Percentiles rank a stretch among this genome's conserved stretches.
Evolutionary conservation across 1,140 invertebrate species (phyloP).

Genomic region (Drosophila watanabei): DNA sequence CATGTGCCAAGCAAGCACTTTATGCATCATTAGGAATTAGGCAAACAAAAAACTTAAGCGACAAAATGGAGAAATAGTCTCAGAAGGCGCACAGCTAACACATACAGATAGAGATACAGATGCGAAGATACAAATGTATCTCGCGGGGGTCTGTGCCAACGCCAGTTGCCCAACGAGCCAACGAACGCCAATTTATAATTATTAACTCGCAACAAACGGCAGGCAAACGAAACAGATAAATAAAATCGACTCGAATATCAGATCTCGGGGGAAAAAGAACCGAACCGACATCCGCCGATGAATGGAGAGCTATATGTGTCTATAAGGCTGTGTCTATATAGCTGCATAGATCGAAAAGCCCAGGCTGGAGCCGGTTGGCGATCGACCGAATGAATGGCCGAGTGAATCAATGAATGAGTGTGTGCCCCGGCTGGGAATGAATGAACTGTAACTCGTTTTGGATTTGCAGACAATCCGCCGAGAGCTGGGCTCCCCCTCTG

Average conservation of each 20-base stretch:
- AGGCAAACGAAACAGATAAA: slow-evolving; percentile 74
- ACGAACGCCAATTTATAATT: slow-evolving; percentile 80
- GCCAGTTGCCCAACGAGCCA: slow-evolving; percentile 38
- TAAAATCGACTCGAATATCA: slow-evolving; percentile 69
- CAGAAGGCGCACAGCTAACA: slow-evolving; percentile 16
- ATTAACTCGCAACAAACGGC: slow-evolving; percentile 74
- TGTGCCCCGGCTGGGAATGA: slow-evolving; percentile 59
- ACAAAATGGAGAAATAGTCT: slow-evolving; percentile 78
- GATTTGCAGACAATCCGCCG: slow-evolving; percentile 74
- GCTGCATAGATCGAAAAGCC: background rate
- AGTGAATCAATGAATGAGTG: slow-evolving; percentile 64
- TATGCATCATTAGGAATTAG: slow-evolving; percentile 84
- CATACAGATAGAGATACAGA: background rate
- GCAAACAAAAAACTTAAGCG: slow-evolving; percentile 70
- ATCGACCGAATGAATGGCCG: slow-evolving; percentile 48
- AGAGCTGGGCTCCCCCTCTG: slow-evolving; percentile 27
- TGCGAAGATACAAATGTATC: slow-evolving; percentile 46
- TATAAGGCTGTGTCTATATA: background rate
- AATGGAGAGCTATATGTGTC: slow-evolving; percentile 33
- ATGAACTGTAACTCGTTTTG: slow-evolving; percentile 84
- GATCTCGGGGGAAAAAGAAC: slow-evolving; percentile 66
- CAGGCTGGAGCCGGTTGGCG: slow-evolving; percentile 62
- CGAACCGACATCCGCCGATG: slow-evolving; percentile 75
- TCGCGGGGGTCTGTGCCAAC: slow-evolving; percentile 35
- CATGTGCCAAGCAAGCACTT: slow-evolving; percentile 66